These are phyloP conservation scores for Peromyscus attwateri DNA, from an alignment of 2,797 vertebrate species.

Conservation along the genomic window DNA sequence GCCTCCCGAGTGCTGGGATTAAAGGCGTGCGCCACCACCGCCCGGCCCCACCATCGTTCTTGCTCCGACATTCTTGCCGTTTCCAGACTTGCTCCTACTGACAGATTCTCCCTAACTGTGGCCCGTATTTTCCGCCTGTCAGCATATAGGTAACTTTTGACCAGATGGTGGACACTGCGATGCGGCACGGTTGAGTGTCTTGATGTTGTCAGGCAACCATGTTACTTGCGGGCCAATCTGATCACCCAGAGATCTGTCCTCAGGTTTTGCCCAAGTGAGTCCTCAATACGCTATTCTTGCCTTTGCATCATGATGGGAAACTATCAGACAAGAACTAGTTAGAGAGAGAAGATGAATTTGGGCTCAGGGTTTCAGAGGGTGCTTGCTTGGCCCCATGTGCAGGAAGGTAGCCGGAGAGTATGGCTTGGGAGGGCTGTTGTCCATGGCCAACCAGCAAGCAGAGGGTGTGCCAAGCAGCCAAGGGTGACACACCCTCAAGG, in stretches of 20 bases:
- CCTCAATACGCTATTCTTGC: neutral
- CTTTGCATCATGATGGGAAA: neutral
- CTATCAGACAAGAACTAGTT: neutral
- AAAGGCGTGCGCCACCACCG: too few relatives aligned
- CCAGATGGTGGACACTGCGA: neutral
- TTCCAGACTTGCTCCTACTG: neutral
- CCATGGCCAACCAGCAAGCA: neutral
- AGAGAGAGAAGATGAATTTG: too few relatives aligned
- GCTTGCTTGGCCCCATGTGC: neutral
- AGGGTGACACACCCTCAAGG: neutral
- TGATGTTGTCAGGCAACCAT: neutral
- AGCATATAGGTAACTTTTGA: neutral
- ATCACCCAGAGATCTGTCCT: neutral
- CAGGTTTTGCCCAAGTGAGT: neutral
- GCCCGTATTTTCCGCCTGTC: neutral
- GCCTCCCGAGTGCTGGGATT: too few relatives aligned
- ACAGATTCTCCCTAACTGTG: conserved; percentile 1
- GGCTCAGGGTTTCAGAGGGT: neutral
- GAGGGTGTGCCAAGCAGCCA: neutral
- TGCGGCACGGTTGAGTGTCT: neutral
- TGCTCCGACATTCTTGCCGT: neutral
- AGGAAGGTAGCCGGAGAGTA: neutral
- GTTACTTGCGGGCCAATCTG: neutral
- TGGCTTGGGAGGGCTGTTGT: neutral
- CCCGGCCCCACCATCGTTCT: neutral